A percentile compares a stretch with the other conserved stretches of the same genome.
Evolutionary conservation across 2,888 invertebrate species (phyloP).

Genomic region (Ormyrus pomaceus): DNA sequence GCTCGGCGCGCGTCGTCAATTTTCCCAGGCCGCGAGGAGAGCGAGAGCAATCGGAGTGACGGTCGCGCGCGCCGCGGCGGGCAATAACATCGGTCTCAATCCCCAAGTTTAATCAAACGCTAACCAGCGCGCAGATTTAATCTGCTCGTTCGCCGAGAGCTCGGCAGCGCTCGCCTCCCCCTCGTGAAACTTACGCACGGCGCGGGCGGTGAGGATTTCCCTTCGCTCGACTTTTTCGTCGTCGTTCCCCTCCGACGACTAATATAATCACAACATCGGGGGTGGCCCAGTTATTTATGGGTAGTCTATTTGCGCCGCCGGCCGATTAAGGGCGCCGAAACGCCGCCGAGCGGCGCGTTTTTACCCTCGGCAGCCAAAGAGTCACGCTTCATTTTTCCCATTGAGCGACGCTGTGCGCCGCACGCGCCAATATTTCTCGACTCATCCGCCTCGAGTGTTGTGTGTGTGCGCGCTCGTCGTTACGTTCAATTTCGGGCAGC

Average conservation of each 20-base stretch:
- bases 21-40: conserved; percentile 16
- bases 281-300: conserved; percentile 74
- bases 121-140: conserved; percentile 75
- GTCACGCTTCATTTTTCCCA: conserved; percentile 39
- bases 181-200: conserved; percentile 52
- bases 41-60: conserved; percentile 35
- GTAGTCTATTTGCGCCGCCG: conserved; percentile 42
- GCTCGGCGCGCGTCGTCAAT: conserved; percentile 20
- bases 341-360: neutral
- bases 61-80: conserved; percentile 64
- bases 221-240: conserved; percentile 35
- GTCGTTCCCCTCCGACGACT: conserved; percentile 64
- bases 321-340: conserved; percentile 34
- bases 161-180: conserved; percentile 52
- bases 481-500: too few relatives aligned
- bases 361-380: conserved; percentile 4
- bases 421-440: conserved; percentile 11
- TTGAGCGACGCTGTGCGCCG: too few relatives aligned
- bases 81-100: conserved; percentile 73
- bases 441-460: neutral
- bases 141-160: conserved; percentile 66
- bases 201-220: conserved; percentile 31
- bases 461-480: neutral
- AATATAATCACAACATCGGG: conserved; percentile 75
- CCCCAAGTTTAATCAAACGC: conserved; percentile 75